Evolutionary conservation across 2,797 vertebrate species (phyloP).

Genomic region (Esox lucius): DNA sequence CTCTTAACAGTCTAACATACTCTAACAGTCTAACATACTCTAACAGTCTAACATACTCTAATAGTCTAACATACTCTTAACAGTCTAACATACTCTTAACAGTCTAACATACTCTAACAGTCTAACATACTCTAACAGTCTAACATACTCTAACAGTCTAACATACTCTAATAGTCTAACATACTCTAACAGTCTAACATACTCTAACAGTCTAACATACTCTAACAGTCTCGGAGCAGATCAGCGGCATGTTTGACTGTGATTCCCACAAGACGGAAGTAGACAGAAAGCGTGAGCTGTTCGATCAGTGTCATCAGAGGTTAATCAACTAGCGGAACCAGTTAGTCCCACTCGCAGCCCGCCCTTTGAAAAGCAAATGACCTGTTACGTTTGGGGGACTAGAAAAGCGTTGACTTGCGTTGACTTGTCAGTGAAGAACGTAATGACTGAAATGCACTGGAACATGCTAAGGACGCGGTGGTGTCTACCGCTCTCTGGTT

Average conservation of each 20-base stretch:
- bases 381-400: not conserved
- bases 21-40: too few relatives aligned
- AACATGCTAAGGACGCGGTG: not conserved
- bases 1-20: too few relatives aligned
- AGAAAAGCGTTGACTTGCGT: not conserved
- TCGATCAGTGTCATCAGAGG: not conserved
- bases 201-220: too few relatives aligned
- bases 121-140: too few relatives aligned
- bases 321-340: not conserved
- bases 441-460: not conserved
- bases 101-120: too few relatives aligned
- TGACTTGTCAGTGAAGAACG: not conserved
- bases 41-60: too few relatives aligned
- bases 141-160: too few relatives aligned
- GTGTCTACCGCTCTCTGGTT: not conserved
- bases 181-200: too few relatives aligned
- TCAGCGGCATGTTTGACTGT: too few relatives aligned
- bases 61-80: too few relatives aligned
- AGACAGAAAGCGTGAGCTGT: not conserved
- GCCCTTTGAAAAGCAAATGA: not conserved
- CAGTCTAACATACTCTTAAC: too few relatives aligned
- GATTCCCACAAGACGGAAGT: not conserved
- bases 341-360: not conserved
- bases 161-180: too few relatives aligned
- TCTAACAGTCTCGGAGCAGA: not conserved